Evolutionary conservation across 37 sponge, comb jelly and placozoan species (phyloP), one percentile per base, ranked within the genome.

Genomic region (Petrosia ficiformis): DNA sequence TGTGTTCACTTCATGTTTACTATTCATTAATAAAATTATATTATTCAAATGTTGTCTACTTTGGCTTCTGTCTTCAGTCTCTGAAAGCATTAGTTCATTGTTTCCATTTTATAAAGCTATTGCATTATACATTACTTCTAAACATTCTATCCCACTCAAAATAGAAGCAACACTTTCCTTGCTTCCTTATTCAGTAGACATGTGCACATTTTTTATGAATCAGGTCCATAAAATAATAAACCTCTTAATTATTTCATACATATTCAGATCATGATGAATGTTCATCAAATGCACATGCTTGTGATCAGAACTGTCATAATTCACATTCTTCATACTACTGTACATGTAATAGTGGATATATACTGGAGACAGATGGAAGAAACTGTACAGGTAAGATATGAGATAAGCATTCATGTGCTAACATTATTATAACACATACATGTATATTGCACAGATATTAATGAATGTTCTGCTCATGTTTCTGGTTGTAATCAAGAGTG

Each of bases 211-310:
- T n/a, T n/a, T n/a, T n/a, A n/a, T n/a, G n/a, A 8, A 48, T 48
- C 14, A 48, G 14, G 8, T 19, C 14, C 14, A 48, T 48, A 48
- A 19, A 19, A 14, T 14, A 19, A 19, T 14, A 48, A 19, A 14
- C 54, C 14, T 48, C 8, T 48, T 48, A 48, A 48, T 48, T 19
- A 19, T 48, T 19, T 48, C 54, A 19, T 19, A 19, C 14, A 48
- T 38, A n/a, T 25, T 24, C 63, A 83, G 82, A 82, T 74, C 54
- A 72, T 39, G 42, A 74, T 74, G 82, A 82, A 36, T 82, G 82
- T 44, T 34, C 42, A 8, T 36, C 43, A 8, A 44, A 28, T n/a
- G 67, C 71, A 64, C 73, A 67, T 35, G 75, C 67, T 34, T 82
- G 82, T 74, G 75, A 44, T 8, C 59, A 56, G 42, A 24, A 24